These are phyloP conservation scores for Aleadryas rufinucha DNA, from an alignment of 2,113 vertebrate species.

Conservation along the genomic window DNA sequence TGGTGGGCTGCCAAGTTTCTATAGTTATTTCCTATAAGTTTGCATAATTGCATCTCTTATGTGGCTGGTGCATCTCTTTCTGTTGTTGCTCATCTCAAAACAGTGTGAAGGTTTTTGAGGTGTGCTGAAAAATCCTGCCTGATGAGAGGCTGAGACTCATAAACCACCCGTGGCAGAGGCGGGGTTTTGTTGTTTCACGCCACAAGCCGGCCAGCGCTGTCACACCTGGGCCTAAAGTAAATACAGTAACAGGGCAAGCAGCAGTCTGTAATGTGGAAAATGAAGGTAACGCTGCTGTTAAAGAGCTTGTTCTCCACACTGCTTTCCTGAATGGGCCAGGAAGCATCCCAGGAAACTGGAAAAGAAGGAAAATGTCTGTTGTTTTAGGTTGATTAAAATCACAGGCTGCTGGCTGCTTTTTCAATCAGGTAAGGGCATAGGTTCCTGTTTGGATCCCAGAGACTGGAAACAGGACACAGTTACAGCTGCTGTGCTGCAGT, in stretches of 20 bases:
- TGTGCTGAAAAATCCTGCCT: background rate
- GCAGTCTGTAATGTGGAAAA: background rate
- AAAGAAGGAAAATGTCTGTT: background rate
- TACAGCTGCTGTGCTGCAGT: background rate
- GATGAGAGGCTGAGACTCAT: background rate
- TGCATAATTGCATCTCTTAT: background rate
- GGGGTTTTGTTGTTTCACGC: background rate
- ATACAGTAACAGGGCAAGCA: background rate
- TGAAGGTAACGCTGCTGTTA: background rate
- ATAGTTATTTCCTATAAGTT: background rate
- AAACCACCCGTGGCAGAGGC: background rate
- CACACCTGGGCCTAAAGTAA: conserved; percentile 4
- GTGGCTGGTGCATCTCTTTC: background rate
- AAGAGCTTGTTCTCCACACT: background rate
- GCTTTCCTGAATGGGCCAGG: background rate
- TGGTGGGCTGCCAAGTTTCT: background rate
- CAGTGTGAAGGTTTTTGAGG: background rate
- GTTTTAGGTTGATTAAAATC: background rate
- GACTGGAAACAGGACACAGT: background rate
- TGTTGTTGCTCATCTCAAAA: background rate
- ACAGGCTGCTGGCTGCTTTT: background rate
- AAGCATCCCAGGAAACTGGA: conserved; percentile 24
- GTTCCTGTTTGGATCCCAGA: conserved; percentile 31
- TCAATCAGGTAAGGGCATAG: conserved; percentile 18
- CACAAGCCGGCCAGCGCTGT: background rate